Evolutionary conservation across 2,797 vertebrate species (phyloP).

Genomic region (Cheracebus regulus): DNA sequence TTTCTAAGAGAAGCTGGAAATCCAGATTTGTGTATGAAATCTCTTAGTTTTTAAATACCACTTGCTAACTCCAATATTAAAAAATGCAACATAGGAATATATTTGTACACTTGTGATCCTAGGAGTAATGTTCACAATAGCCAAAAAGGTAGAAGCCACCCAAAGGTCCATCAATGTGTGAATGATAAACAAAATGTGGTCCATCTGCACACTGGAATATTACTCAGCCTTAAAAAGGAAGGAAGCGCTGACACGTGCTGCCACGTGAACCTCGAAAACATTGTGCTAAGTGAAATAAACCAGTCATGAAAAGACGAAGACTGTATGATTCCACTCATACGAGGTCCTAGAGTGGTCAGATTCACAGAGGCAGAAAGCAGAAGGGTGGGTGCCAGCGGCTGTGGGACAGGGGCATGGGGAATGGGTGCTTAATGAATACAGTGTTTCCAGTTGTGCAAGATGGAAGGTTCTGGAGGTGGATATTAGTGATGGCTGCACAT

Average conservation of each 20-base stretch:
- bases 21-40: not conserved
- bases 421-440: not conserved
- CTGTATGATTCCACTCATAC: not conserved
- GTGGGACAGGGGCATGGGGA: too few relatives aligned
- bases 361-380: rapidly evolving
- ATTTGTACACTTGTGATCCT: rapidly evolving
- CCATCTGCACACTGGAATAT: rapidly evolving
- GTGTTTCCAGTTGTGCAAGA: not conserved
- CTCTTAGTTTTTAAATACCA: not conserved
- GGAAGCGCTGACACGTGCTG: rapidly evolving
- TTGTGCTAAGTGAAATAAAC: not conserved
- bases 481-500: rapidly evolving
- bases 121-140: rapidly evolving
- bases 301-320: not conserved
- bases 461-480: not conserved
- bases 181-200: not conserved
- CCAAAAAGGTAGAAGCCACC: not conserved
- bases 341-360: not conserved
- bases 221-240: not conserved
- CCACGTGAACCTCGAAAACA: not conserved
- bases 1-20: not conserved
- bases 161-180: not conserved
- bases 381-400: rapidly evolving
- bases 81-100: not conserved
- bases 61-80: not conserved